These are phyloP conservation scores for Hybos culiciformis DNA, from an alignment of 2,888 invertebrate genomes.

Conservation along the genomic window DNA sequence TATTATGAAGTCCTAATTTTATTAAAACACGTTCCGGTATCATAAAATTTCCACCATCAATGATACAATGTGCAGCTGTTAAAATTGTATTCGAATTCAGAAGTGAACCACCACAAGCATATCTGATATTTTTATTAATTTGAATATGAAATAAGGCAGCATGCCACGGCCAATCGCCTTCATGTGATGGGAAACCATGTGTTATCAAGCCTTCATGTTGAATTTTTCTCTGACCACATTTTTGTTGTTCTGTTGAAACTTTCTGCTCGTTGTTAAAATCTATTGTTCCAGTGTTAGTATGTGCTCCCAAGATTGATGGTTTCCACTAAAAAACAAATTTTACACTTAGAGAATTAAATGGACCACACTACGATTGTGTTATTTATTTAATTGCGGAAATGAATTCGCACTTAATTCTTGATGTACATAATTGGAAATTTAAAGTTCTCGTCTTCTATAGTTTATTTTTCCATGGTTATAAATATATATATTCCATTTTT, in stretches of 20 bases:
- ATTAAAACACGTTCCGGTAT: slow-evolving; percentile 25
- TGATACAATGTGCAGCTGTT: slow-evolving; percentile 28
- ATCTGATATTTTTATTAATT: background rate
- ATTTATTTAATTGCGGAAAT: too few species aligned
- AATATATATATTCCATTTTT: too few species aligned
- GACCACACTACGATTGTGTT: too few species aligned
- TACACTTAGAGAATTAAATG: background rate
- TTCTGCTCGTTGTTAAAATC: too few species aligned
- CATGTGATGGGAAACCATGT: slow-evolving; percentile 26
- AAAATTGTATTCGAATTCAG: slow-evolving; percentile 18
- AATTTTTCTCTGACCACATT: slow-evolving; percentile 9
- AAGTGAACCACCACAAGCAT: slow-evolving; percentile 32
- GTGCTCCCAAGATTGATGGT: background rate
- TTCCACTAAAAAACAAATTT: background rate
- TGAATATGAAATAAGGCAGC: slow-evolving; percentile 24
- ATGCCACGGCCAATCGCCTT: slow-evolving; percentile 38
- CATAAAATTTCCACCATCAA: slow-evolving; percentile 22
- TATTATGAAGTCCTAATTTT: slow-evolving; percentile 30
- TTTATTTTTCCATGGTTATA: too few species aligned
- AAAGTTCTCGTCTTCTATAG: too few species aligned
- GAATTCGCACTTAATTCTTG: too few species aligned
- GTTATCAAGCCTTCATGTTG: slow-evolving; percentile 24
- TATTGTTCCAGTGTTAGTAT: background rate
- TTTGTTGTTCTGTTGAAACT: background rate
- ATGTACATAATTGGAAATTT: too few species aligned